phyloP scores from a whole-genome alignment of 2,113 vertebrate species.

The Gavialis gangeticus region DNA sequence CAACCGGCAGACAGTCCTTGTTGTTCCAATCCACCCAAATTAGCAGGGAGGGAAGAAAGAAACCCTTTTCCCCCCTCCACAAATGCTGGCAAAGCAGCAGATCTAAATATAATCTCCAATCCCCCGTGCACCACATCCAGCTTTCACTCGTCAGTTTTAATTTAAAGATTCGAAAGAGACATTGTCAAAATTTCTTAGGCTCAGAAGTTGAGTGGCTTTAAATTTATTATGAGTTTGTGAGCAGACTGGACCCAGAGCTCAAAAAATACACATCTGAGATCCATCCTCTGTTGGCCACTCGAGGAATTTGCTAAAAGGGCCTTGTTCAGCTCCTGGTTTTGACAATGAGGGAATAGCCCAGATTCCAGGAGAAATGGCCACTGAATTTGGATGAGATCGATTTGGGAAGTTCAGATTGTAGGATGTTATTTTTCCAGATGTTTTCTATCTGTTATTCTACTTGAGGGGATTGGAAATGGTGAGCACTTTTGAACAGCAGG shows the following conservation, averaged over 20 bases:
- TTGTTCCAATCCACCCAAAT: not conserved
- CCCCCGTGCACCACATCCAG: not conserved
- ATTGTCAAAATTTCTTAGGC: constrained; percentile 48
- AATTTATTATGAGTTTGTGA: not conserved
- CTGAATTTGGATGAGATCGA: not conserved
- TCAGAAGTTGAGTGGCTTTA: not conserved
- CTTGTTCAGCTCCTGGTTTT: not conserved
- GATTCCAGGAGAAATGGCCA: not conserved
- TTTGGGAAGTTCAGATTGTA: not conserved
- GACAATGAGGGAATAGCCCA: not conserved
- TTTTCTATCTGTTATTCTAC: not conserved
- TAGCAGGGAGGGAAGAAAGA: not conserved
- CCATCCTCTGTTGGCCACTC: not conserved
- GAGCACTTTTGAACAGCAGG: not conserved
- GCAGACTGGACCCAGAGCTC: no score
- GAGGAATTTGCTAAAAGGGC: not conserved
- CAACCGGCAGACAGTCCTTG: not conserved
- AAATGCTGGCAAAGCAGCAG: not conserved
- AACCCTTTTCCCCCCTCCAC: no score
- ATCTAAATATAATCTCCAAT: constrained; percentile 48
- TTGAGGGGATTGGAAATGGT: not conserved
- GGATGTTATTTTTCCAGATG: not conserved
- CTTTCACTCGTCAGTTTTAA: constrained; percentile 43
- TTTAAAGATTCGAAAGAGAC: constrained; percentile 24
- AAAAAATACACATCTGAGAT: not conserved